A percentile compares a stretch with the other conserved stretches of the same genome.
Conservation (phyloP, 2,888 invertebrate species). For the Sinopyrophorus schimmeli region DNA sequence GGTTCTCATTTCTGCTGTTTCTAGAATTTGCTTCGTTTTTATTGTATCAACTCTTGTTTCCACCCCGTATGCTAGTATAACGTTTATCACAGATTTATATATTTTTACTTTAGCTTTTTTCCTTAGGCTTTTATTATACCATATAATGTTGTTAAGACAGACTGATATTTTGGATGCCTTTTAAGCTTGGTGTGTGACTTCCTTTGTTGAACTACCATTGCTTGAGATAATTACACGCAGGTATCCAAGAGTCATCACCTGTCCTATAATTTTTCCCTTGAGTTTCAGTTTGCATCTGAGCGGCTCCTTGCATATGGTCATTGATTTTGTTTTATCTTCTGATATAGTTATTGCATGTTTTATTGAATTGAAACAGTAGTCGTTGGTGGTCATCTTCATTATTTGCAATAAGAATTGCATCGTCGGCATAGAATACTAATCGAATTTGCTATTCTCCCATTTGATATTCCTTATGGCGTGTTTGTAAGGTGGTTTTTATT, state of each 20-base stretch:
- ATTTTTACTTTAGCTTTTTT: too few relatives aligned
- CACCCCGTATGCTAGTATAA: too few relatives aligned
- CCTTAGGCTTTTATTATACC: too few relatives aligned
- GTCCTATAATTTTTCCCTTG: background rate
- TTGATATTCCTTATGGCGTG: background rate
- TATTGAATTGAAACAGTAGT: background rate
- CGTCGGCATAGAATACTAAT: background rate
- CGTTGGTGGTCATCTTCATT: background rate
- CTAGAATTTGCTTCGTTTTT: too few relatives aligned
- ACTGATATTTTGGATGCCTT: background rate
- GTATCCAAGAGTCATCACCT: background rate
- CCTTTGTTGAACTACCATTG: background rate
- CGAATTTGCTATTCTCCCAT: background rate
- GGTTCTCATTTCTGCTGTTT: too few relatives aligned
- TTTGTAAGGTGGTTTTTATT: background rate
- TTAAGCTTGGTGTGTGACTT: background rate
- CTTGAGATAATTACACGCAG: background rate
- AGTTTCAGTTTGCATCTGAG: background rate
- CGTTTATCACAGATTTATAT: too few relatives aligned
- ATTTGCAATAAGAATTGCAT: background rate
- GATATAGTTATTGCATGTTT: background rate
- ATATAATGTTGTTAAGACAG: too few relatives aligned
- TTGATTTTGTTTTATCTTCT: background rate
- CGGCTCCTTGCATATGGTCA: background rate
- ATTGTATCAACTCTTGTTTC: too few relatives aligned